Evolutionary conservation across 2,888 invertebrate species (phyloP), one percentile per base, ranked within the genome.

Genomic region (Leptinotarsa juncta): DNA sequence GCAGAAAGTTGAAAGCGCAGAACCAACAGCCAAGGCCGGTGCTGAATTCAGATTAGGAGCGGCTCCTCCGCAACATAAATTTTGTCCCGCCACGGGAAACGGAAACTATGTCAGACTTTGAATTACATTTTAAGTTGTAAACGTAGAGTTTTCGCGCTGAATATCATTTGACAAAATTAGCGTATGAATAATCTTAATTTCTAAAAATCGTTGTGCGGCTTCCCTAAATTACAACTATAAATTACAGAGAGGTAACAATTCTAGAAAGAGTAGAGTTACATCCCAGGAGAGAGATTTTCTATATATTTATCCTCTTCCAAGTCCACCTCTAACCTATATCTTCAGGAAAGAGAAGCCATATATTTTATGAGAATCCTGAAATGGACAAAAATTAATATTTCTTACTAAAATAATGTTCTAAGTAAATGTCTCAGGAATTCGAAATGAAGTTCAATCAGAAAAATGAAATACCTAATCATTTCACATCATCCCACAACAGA

Each of bases 61-160:
- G 70, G 42, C 42, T 42, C 71, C 78, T 75, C 79, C 78, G 79
- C 76, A 79, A 79, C 80, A 81, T 82, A 82, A 82, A 82, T 82
- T 77, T 74, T 71, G 80, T 72, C 75, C 74, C 77, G 78, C 80
- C 74, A 77, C 81, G 78, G 81, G 81, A 82, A 82, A 81, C 82
- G 82, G 82, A 81, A 82, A 81, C 81, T 79, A 78, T 78, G 82
- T 80, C 79, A 80, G 80, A 81, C 80, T 78, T 78, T 74, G 81
- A 82, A 82, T 82, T 82, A 82, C 81, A 79, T 81, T 82, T 80
- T 78, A 80, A 75, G 78, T 78, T 78, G 77, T 78, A 78, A 79
- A 78, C 78, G 79, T 76, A 71, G 77, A 81, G 80, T 78, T 81
- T 81, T 81, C 82, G 53, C 79, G 72, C 79, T 42, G 69, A 69